Evolutionary conservation across 2,888 invertebrate species (phyloP).

Genomic region (Metacarcinus magister): DNA sequence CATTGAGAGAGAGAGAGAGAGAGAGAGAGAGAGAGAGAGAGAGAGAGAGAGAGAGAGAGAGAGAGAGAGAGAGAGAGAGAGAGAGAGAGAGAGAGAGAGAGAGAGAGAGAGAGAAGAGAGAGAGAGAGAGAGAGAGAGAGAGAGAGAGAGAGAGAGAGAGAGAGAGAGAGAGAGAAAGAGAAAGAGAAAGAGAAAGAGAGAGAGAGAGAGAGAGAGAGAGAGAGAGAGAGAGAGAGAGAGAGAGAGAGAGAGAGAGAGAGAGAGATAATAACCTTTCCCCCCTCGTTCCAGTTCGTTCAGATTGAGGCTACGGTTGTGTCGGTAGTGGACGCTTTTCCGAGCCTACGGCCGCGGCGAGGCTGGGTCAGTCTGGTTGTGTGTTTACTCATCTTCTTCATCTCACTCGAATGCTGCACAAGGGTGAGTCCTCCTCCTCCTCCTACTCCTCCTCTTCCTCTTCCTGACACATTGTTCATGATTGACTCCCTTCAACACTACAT

Average conservation of each 20-base stretch:
- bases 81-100: not conserved
- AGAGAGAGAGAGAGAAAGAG: not conserved
- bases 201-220: not conserved
- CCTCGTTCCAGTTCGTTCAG: slow-evolving; percentile 14
- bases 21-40: slow-evolving; percentile 50
- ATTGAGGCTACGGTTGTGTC: slow-evolving; percentile 37
- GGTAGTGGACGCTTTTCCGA: slow-evolving; percentile 19
- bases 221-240: not conserved
- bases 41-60: not conserved
- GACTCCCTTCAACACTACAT: too few species aligned
- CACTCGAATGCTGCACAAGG: not conserved
- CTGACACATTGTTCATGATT: too few species aligned
- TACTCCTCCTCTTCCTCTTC: not conserved
- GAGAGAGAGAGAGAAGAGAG: not conserved
- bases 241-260: not conserved
- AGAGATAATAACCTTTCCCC: not conserved
- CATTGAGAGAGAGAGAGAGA: not conserved
- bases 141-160: not conserved
- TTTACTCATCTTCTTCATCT: not conserved
- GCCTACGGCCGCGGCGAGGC: not conserved
- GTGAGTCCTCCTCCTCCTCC: not conserved
- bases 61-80: not conserved
- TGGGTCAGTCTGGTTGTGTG: slow-evolving; percentile 47
- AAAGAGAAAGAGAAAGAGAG: not conserved
- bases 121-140: not conserved